phyloP scores from a whole-genome alignment of 2,113 vertebrate species.

The Cyprinodon variegatus region DNA sequence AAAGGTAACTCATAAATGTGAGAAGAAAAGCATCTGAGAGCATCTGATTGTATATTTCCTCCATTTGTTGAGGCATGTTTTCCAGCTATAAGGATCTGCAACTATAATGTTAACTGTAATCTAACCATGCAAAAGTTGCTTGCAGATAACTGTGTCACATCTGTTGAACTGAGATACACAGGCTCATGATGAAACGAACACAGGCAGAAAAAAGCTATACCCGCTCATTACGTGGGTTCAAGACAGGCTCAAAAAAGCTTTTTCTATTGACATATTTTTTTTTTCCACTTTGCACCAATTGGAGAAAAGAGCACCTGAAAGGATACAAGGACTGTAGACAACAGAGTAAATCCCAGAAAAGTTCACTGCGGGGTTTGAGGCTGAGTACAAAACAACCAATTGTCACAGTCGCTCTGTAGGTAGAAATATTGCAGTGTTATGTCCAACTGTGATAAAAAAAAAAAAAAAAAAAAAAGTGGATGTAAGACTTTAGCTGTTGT shows the following conservation, averaged over 20 bases:
- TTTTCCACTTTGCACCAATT: neutral
- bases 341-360: constrained; percentile 9
- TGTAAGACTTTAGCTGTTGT: constrained; percentile 10
- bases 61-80: neutral
- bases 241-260: neutral
- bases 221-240: neutral
- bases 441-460: neutral
- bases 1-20: constrained; percentile 33
- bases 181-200: neutral
- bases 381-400: constrained; percentile 25
- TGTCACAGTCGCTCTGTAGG: constrained; percentile 10
- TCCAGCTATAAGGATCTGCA: neutral
- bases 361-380: constrained; percentile 17
- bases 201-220: neutral
- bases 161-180: neutral
- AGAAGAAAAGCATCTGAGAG: constrained; percentile 14
- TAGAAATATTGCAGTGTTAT: constrained; percentile 28
- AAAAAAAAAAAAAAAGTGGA: neutral
- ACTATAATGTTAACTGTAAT: neutral
- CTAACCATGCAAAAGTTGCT: neutral
- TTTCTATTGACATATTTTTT: constrained; percentile 26
- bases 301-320: constrained; percentile 9
- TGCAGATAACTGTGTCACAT: neutral
- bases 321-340: constrained; percentile 4
- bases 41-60: neutral